A percentile compares a stretch with the other conserved stretches of the same genome.
These are phyloP conservation scores for Gortyna flavago DNA, from an alignment of 2,888 invertebrate genomes.

Conservation along the genomic window DNA sequence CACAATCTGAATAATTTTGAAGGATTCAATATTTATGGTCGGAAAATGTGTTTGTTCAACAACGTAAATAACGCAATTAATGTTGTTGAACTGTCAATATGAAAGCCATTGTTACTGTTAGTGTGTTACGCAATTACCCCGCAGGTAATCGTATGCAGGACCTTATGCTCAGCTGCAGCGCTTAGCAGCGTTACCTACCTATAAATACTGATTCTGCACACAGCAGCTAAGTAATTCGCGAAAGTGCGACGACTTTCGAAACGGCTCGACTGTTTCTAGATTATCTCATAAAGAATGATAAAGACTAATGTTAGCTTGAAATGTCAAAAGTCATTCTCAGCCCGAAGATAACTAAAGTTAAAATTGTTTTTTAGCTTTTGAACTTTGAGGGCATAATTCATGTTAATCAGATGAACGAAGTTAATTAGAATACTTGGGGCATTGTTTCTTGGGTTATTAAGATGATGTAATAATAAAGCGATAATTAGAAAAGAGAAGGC, in stretches of 20 bases:
- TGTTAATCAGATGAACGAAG: slow-evolving; percentile 42
- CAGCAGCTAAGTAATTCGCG: neutral
- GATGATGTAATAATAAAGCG: neutral
- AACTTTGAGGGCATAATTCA: slow-evolving; percentile 46
- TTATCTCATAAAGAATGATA: slow-evolving; percentile 26
- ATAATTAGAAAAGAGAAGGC: too few relatives aligned
- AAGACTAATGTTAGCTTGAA: slow-evolving; percentile 30
- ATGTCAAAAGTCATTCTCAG: slow-evolving; percentile 40
- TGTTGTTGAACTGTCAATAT: neutral
- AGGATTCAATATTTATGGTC: neutral
- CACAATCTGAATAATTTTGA: neutral
- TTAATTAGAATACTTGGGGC: slow-evolving; percentile 42
- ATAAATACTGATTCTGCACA: neutral
- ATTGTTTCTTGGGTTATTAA: slow-evolving; percentile 15
- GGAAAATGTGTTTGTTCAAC: neutral
- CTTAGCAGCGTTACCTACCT: neutral
- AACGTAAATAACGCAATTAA: neutral
- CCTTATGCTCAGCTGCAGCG: neutral
- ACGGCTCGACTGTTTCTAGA: slow-evolving; percentile 21
- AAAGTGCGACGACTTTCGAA: slow-evolving; percentile 47
- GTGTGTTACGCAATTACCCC: neutral
- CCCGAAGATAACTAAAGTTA: slow-evolving; percentile 27
- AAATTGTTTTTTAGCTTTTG: slow-evolving; percentile 40
- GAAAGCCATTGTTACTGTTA: neutral
- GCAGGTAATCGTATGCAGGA: neutral